Evolutionary conservation across 1,140 invertebrate genomes (phyloP), one percentile per base, ranked within the genome.

Genomic region (Luehdorfia chinensis): DNA sequence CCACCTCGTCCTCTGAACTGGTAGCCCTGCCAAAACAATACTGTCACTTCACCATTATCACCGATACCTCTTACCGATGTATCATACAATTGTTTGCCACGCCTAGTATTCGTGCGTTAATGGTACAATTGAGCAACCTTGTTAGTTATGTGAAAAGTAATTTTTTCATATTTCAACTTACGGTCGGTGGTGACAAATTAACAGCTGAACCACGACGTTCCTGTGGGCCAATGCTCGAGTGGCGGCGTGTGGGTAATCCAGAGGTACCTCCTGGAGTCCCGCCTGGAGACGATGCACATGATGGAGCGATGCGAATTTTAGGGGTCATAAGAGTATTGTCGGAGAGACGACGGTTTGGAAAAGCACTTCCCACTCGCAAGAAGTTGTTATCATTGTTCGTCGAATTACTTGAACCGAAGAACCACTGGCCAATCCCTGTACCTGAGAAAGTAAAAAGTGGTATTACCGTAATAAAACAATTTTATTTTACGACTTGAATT

Each of bases 261-360:
- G 86, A 60, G 39, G 86, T 89, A 33, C 91, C 90, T 14, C 93
- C 93, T 0, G 94, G 94, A 4, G 94, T 94, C 1, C 93, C 94
- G 6, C 94, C 94, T 0, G 95, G 94, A 1, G 94, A 95, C 7
- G 93, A 95, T 1, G 92, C 93, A 72, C 94, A 95, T n/a, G 93
- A 95, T 23, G 93, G 94, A 1, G 93, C 93, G 23, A 96, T 92
- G 7, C 92, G 90, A 55, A 95, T 96, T 87, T 94, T 96, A 6
- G 95, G 94, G 14, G 95, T 94, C 91, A 96, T 96, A 59, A 97
- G 87, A 13, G 95, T 96, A 81, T 97, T 97, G 84, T 97, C 96
- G 2, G 95, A 97, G 13, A 97, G 89, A 21, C 96, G 92, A 33
- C 95, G 91, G 71, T 92, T 95, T 11, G 94, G 92, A 71, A 95